Evolutionary conservation across 2,888 invertebrate species (phyloP).

Genomic region (Gastrophysa polygoni): DNA sequence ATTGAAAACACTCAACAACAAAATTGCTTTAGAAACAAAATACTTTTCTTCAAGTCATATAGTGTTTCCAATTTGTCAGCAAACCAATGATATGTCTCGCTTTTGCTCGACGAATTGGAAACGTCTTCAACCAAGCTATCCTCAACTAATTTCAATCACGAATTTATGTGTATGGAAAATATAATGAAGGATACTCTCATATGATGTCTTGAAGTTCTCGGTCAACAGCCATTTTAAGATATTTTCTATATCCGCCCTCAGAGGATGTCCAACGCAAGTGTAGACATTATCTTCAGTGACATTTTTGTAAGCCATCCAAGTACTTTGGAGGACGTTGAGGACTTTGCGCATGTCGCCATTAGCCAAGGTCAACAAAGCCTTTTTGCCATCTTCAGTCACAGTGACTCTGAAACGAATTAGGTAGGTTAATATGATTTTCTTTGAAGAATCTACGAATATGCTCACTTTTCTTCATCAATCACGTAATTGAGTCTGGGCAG

Average conservation of each 20-base stretch:
- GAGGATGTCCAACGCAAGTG: constrained; percentile 95
- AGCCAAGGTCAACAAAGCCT: constrained; percentile 86
- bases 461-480: constrained; percentile 80
- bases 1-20: too few relatives aligned
- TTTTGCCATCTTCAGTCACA: constrained; percentile 85
- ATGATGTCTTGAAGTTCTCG: constrained; percentile 75
- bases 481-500: constrained; percentile 87
- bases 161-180: too few relatives aligned
- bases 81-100: too few relatives aligned
- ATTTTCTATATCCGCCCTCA: constrained; percentile 84
- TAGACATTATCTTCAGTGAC: constrained; percentile 93
- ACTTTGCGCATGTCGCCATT: constrained; percentile 98
- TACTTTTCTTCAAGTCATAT: too few relatives aligned
- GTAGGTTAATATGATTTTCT: too few relatives aligned
- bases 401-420: constrained; percentile 67
- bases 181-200: constrained; percentile 73
- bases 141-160: too few relatives aligned
- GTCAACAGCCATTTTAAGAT: constrained; percentile 88
- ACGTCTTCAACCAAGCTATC: too few relatives aligned
- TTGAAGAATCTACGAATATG: constrained; percentile 15
- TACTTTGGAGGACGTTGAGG: constrained; percentile 94
- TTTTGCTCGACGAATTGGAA: too few relatives aligned
- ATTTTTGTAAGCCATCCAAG: constrained; percentile 87
- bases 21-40: too few relatives aligned
- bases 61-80: too few relatives aligned